Base-by-base conservation (phyloP, 2,888 invertebrate genomes). In the Dorcus parallelipipedus region DNA sequence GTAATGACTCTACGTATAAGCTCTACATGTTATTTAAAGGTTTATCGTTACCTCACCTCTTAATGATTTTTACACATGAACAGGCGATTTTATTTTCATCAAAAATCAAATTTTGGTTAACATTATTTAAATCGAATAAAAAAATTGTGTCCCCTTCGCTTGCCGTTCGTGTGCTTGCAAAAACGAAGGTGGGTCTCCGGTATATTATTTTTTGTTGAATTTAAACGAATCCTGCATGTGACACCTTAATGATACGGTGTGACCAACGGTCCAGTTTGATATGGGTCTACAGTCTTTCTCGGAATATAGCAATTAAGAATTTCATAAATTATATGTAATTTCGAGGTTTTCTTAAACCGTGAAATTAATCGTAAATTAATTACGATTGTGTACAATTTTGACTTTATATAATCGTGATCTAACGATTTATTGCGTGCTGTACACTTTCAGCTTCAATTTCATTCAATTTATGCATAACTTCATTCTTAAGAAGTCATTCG, bases 301-400 rank as follows among this genome's bases (percentile, higher is more conserved):
- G 69, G 75, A 75, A 74, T 71, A 67, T 71, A 69, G 71, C 72
- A 75, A 75, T 74, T 75, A 74, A 73, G 71, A 71, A 72, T 72
- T 74, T 71, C 69, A 71, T 68, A 74, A 74, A 74, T 75, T 74
- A 75, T 68, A 73, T 72, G 70, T 74, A 73, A 75, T 73, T 73
- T 72, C 68, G 62, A 57, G 60, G 62, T 60, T 63, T 65, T 64
- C 53, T 58, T 53, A 56, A 59, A 54, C 59, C 64, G 66, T 67
- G 65, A 69, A 70, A 71, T 69, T 69, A 69, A 68, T 71, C 65
- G 70, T 69, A 68, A 71, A 71, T 71, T 72, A 71, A 71, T 70
- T 68, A 69, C 67, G 67, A 69, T 66, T 63, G 49, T 42, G 49
- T 43, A 47, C 23, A 26, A 23, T 17, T 43, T 47, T 33, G 47